Evolutionary conservation across 2,797 vertebrate genomes (phyloP), one percentile per base, ranked within the genome.

Genomic region (Hydrophis major): DNA sequence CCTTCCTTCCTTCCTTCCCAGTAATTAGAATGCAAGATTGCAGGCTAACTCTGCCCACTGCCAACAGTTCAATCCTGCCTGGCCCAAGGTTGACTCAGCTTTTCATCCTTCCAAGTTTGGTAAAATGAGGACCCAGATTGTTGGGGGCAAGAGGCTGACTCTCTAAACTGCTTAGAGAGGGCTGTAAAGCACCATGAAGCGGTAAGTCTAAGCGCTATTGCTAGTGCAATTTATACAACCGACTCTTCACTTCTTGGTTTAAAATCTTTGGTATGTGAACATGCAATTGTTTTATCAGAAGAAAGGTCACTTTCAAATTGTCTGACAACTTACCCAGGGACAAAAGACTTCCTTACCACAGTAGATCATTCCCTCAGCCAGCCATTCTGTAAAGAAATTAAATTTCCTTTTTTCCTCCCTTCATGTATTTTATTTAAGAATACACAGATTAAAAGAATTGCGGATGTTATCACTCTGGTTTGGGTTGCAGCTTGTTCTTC

Each of bases 401-500:
- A 94, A 93, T 93, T 88, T n/a, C 87, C 69, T 4, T 47, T 10
- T 2, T 3, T 20, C 22, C 89, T 86, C 28, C 37, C n/a, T 93
- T 94, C 59, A 95, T 92, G 93, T 95, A 95, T 93, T 90, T 93
- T 59, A 66, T 93, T 92, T 88, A 66, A 61, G 28, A 56, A 86
- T 89, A 20, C 90, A 53, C 90, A 53, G 55, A 89, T 60, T 63
- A 63, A 89, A 66, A 27, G 4, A 22, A 32, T n/a, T 61, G 87
- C 56, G 91, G 12, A 87, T 59, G 8, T 20, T 11, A 96, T 97
- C 86, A 98, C 47, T 98, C 97, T 83, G 97, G 93, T 93, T 98
- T 99, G 42, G 98, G 97, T 92, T 98, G 98, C 96, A 99, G 96
- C 74, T 98, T 98, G 93, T 99, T 99, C 96, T 99, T 99, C 94